Percentiles rank a stretch among this genome's conserved stretches.
phyloP scores from a whole-genome alignment of 2,113 vertebrate species.

The Mormoops blainvillei region DNA sequence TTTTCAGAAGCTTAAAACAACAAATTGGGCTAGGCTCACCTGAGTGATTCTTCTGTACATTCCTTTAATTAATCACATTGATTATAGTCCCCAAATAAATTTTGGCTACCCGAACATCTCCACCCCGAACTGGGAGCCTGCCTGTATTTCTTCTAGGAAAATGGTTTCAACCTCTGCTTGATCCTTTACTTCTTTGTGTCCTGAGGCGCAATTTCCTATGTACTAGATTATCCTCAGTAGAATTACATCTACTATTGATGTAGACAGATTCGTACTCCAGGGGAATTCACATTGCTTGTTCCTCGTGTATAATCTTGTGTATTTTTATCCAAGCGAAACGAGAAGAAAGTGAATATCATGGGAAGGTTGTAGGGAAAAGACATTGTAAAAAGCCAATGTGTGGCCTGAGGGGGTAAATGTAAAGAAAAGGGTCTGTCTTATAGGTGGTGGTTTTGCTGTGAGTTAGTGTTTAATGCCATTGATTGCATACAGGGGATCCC shows the following conservation, averaged over 20 bases:
- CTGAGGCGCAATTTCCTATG: neutral
- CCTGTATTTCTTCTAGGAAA: neutral
- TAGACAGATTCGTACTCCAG: neutral
- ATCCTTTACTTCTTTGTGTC: neutral
- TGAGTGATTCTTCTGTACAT: neutral
- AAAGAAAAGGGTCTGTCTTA: neutral
- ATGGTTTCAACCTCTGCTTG: neutral
- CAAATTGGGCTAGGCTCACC: neutral
- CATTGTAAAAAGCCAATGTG: neutral
- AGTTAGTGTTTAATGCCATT: neutral
- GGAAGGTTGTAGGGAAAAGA: neutral
- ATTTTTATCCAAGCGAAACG: neutral
- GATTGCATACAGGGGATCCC: neutral
- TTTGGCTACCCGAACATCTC: neutral
- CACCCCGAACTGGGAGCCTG: neutral
- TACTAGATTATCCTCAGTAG: neutral
- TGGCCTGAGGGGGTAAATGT: neutral
- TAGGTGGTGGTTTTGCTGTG: neutral
- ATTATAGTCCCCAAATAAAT: neutral
- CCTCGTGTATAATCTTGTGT: neutral
- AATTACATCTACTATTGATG: neutral
- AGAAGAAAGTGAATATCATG: neutral
- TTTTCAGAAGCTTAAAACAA: constrained; percentile 1
- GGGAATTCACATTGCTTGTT: neutral
- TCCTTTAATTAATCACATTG: neutral